These are phyloP conservation scores for Brachypteracias leptosomus DNA, from an alignment of 2,113 vertebrate species.

Conservation along the genomic window DNA sequence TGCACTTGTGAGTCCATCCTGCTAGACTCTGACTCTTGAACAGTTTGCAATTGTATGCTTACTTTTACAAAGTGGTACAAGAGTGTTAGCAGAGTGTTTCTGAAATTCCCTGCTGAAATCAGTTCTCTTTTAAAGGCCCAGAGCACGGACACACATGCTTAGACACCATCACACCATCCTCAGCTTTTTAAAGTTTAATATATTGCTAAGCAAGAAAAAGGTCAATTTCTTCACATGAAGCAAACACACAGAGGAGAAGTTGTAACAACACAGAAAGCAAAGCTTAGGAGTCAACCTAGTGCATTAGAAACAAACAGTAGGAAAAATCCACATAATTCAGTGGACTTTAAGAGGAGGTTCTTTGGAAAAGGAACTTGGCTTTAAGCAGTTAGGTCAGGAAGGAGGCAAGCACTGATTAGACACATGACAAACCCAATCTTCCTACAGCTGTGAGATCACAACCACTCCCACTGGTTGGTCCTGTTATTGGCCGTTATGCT, in stretches of 20 bases:
- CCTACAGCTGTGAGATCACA: not conserved
- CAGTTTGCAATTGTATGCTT: not conserved
- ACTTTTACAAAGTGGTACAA: not conserved
- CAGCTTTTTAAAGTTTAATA: not conserved
- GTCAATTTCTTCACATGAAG: not conserved
- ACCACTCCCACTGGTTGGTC: not conserved
- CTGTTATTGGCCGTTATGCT: not conserved
- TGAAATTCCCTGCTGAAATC: not conserved
- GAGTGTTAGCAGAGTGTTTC: not conserved
- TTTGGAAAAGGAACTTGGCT: not conserved
- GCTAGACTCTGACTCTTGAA: not conserved
- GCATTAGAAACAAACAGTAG: not conserved
- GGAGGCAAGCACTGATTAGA: not conserved
- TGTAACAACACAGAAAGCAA: not conserved
- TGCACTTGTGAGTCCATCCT: not conserved
- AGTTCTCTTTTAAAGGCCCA: not conserved
- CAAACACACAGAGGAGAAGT: not conserved
- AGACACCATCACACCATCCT: not conserved
- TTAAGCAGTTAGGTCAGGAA: not conserved
- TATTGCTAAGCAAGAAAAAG: not conserved
- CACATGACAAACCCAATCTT: not conserved
- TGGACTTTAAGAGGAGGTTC: not conserved
- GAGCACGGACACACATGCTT: not conserved
- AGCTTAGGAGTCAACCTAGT: not conserved
- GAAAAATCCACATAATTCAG: not conserved